Base-by-base conservation (phyloP, 2,888 invertebrate species). In the Notodonta ziczac region DNA sequence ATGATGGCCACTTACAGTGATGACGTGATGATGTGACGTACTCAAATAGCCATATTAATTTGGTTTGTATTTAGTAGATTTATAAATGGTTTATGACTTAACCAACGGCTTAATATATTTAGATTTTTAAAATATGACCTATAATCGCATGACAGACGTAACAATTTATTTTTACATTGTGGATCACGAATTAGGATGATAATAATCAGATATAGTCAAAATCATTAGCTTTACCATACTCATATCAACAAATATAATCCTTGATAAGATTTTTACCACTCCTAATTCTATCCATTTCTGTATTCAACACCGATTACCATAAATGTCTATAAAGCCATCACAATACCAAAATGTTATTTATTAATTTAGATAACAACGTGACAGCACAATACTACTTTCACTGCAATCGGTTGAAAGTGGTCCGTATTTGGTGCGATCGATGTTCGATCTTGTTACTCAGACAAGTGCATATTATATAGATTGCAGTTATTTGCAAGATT, bases 351-450 rank as follows among this genome's bases (percentile, higher is more conserved):
- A 24, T 13, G 10, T 32, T 24, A 32, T 52, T 14, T 52, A 52
- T 52, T 32, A 32, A 35, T 52, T 32, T 52, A 52, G 32, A 32
- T 32, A 52, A 32, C 32, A 12, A 9, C 16, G 0, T 4, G 50
- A 52, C 52, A 52, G 16, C 32, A 52, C 52, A 52, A 52, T 52
- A 52, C 32, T 10, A 52, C 52, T 52, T 52, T 52, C 52, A 52
- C 52, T 52, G 50, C 32, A 32, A 32, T 52, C 32, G 52, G 52
- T 52, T 52, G 52, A 52, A 52, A 52, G 32, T 52, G 32, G 24
- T 52, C 13, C 32, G 32, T 32, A 13, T 52, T 52, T 5, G 35
- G 9, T 24, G 16, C 46, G 46, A n/a, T 6, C 1, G 10, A 46
- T 13, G 6, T 13, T 46, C 13, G 13, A 5, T 7, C 46, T 46